Conservation (phyloP, 2,113 vertebrate genomes). For the Myocastor coypus region DNA sequence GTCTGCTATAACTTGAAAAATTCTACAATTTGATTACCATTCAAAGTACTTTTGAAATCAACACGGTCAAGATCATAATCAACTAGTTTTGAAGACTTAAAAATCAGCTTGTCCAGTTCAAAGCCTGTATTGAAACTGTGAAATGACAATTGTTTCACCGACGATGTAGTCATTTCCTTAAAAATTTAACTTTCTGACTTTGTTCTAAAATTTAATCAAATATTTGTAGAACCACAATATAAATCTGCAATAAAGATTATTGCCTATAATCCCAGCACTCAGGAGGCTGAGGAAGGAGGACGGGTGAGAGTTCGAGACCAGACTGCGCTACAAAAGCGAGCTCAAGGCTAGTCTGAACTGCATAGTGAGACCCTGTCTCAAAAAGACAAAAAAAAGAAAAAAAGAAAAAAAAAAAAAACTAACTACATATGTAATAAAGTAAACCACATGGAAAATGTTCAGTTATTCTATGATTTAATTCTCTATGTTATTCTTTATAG, state of each 20-base stretch:
- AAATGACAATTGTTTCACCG: neutral
- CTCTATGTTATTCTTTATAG: neutral
- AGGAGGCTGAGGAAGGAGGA: too few relatives aligned
- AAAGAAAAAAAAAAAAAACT: too few relatives aligned
- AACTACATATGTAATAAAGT: neutral
- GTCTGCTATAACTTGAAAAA: neutral
- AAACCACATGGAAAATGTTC: neutral
- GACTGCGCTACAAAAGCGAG: too few relatives aligned
- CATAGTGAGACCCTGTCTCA: too few relatives aligned
- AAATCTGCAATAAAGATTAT: neutral
- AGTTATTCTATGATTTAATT: neutral
- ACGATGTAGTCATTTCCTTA: neutral
- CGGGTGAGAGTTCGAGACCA: too few relatives aligned
- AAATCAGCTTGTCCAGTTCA: slow-evolving; percentile 27
- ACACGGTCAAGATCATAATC: neutral
- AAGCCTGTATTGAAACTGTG: neutral
- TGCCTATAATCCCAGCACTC: too few relatives aligned
- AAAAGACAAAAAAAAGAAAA: too few relatives aligned
- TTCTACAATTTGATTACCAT: neutral
- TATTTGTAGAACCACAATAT: neutral
- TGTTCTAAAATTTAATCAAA: neutral
- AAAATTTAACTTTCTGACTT: neutral
- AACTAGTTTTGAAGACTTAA: neutral
- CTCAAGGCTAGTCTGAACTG: too few relatives aligned
- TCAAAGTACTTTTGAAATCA: slow-evolving; percentile 6